Conservation (phyloP, 2,113 vertebrate species). For the Rissa tridactyla region DNA sequence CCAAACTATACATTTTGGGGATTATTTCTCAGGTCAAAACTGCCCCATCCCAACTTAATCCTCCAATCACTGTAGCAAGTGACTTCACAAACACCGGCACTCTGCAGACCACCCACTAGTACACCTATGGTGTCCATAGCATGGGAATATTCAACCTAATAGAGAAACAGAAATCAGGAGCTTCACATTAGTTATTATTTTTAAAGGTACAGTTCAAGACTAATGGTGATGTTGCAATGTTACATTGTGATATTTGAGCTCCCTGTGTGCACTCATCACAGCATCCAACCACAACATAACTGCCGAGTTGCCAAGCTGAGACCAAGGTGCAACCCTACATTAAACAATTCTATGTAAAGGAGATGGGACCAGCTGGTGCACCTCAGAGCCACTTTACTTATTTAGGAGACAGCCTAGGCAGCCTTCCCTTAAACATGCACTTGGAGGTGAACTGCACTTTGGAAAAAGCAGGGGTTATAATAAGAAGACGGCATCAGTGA, state of each 20-base stretch:
- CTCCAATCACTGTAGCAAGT: not conserved
- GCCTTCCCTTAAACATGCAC: not conserved
- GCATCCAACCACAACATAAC: not conserved
- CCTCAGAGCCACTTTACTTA: not conserved
- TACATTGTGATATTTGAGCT: not conserved
- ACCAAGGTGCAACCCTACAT: fast-evolving
- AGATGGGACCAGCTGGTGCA: not conserved
- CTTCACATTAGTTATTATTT: not conserved
- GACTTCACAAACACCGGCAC: not conserved
- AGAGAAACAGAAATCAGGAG: not conserved
- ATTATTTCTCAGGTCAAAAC: not conserved
- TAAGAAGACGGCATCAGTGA: not conserved
- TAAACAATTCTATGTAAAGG: not conserved
- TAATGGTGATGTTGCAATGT: not conserved
- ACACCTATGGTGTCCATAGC: not conserved
- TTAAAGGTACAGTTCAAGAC: not conserved
- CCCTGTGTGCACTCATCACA: not conserved
- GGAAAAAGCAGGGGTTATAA: not conserved
- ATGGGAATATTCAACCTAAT: not conserved
- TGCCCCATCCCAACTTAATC: not conserved
- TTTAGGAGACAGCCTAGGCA: not conserved
- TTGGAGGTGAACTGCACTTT: not conserved
- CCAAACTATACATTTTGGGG: not conserved
- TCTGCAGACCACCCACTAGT: too few species aligned
- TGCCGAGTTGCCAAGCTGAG: not conserved